These are phyloP conservation scores for Exephanes ischioxanthus DNA, from an alignment of 2,888 invertebrate genomes.

Conservation along the genomic window DNA sequence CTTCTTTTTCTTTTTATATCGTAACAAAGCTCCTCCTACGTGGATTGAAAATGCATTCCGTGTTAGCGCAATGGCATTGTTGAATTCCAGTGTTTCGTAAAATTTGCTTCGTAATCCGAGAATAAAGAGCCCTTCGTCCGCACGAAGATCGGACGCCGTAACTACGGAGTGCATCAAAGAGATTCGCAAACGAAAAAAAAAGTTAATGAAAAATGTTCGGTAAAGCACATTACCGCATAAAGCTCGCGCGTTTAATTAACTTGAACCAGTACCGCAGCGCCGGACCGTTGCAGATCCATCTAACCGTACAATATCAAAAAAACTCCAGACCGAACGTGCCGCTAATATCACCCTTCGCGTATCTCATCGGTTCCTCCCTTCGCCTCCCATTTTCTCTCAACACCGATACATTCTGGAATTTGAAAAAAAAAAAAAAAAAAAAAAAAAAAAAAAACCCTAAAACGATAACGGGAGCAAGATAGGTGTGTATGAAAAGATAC, in stretches of 20 bases:
- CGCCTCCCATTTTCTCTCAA: neutral
- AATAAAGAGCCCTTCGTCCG: neutral
- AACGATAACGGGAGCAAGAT: neutral
- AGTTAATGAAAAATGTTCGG: conserved; percentile 20
- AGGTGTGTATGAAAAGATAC: neutral
- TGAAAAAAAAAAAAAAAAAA: conserved; percentile 10
- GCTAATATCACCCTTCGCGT: conserved; percentile 3
- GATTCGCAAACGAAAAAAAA: neutral
- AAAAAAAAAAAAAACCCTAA: conserved; percentile 30
- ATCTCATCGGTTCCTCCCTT: conserved; percentile 5
- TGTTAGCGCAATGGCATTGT: neutral
- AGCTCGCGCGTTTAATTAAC: conserved; percentile 23
- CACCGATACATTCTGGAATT: neutral
- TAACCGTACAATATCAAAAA: conserved; percentile 1
- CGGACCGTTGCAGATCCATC: neutral
- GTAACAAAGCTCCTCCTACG: neutral
- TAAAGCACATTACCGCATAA: conserved; percentile 27
- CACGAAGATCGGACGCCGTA: neutral
- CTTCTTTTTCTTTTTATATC: too few relatives aligned
- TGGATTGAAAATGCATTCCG: neutral
- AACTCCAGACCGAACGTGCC: conserved; percentile 7
- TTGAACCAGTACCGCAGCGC: neutral
- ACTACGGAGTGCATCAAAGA: neutral
- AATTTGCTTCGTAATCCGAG: neutral
- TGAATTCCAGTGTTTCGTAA: neutral